A percentile compares a stretch with the other conserved stretches of the same genome.
These are phyloP conservation scores for Drosophila watanabei DNA, from an alignment of 1,140 invertebrate genomes.

Conservation along the genomic window DNA sequence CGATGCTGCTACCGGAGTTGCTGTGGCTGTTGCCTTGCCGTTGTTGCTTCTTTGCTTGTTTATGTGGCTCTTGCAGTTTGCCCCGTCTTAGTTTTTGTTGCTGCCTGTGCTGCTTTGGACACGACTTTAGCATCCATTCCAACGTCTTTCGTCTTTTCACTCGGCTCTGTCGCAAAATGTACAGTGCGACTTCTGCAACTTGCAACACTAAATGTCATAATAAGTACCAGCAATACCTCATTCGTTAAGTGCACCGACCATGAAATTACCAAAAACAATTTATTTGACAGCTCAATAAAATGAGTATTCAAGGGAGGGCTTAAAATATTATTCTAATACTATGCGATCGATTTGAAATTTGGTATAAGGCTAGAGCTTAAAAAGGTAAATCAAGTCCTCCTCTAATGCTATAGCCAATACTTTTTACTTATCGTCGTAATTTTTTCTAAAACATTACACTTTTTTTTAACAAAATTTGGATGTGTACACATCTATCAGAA, in stretches of 20 bases:
- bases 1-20: conserved; percentile 75
- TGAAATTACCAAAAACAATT: background rate
- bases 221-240: background rate
- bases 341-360: too few relatives aligned
- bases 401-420: too few relatives aligned
- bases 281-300: too few relatives aligned
- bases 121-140: conserved; percentile 42
- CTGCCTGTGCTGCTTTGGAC: conserved; percentile 27
- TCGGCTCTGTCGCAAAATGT: conserved; percentile 19
- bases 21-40: conserved; percentile 30
- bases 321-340: too few relatives aligned
- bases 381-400: too few relatives aligned
- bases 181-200: conserved; percentile 17
- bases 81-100: conserved; percentile 32
- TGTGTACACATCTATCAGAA: too few relatives aligned
- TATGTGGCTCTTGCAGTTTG: conserved; percentile 25
- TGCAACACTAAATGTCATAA: background rate
- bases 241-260: background rate
- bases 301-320: too few relatives aligned
- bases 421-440: too few relatives aligned
- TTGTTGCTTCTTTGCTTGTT: conserved; percentile 22
- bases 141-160: conserved; percentile 38
- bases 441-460: too few relatives aligned
- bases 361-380: too few relatives aligned
- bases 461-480: too few relatives aligned